phyloP scores from a whole-genome alignment of 2,113 vertebrate genomes.

The Pachypanchax playfairii region DNA sequence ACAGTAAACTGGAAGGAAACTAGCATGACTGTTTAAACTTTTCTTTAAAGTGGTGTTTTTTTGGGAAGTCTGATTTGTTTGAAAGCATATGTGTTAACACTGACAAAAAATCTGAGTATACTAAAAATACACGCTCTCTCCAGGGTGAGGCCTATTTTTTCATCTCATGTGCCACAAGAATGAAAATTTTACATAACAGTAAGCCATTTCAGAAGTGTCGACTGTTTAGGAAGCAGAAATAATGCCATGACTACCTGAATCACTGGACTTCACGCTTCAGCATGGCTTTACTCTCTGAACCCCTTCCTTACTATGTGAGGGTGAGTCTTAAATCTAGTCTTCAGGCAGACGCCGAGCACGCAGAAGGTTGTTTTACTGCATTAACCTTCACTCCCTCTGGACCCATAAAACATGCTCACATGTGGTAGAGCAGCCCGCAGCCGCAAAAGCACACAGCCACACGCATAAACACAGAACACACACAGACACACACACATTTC shows the following conservation, averaged over 20 bases:
- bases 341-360: conserved; percentile 57
- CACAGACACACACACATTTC: conserved; percentile 29
- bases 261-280: conserved; percentile 24
- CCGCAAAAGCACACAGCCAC: conserved; percentile 26
- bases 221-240: not conserved
- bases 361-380: conserved; percentile 70
- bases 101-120: conserved; percentile 38
- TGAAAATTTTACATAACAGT: conserved; percentile 35
- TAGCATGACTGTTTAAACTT: conserved; percentile 36
- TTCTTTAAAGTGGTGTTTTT: conserved; percentile 39
- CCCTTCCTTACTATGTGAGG: conserved; percentile 22
- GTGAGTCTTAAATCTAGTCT: conserved; percentile 51
- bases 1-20: too few relatives aligned
- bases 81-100: conserved; percentile 58
- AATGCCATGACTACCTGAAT: conserved; percentile 25
- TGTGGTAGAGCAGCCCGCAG: conserved; percentile 57
- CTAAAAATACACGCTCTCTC: conserved; percentile 50
- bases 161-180: conserved; percentile 37
- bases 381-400: conserved; percentile 71
- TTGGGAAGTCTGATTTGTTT: conserved; percentile 44
- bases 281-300: conserved; percentile 11
- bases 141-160: conserved; percentile 17
- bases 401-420: conserved; percentile 70
- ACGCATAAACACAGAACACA: conserved; percentile 27
- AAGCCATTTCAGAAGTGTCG: conserved; percentile 9